Evolutionary conservation across 2,888 invertebrate species (phyloP).

Genomic region (Morpho achilles): DNA sequence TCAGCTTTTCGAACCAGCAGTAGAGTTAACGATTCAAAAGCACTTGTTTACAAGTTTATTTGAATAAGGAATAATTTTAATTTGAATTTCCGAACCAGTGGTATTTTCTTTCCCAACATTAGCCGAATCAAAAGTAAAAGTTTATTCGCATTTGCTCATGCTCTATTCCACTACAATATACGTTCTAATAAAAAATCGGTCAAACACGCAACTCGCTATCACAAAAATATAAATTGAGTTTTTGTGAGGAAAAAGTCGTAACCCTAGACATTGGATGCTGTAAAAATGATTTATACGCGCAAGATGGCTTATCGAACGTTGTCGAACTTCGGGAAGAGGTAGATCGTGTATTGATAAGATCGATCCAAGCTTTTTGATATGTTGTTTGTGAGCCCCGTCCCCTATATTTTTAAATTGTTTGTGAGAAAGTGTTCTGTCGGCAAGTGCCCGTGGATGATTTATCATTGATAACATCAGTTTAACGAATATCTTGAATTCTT

Average conservation of each 20-base stretch:
- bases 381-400: constrained; percentile 14
- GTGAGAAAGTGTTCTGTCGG: constrained; percentile 23
- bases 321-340: constrained; percentile 54
- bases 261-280: constrained; percentile 33
- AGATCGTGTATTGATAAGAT: constrained; percentile 53
- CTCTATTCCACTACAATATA: too few species aligned
- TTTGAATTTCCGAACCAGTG: too few species aligned
- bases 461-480: constrained; percentile 21
- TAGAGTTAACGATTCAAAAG: too few species aligned
- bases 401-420: constrained; percentile 22
- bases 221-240: too few species aligned
- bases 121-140: too few species aligned
- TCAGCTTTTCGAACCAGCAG: too few species aligned
- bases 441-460: constrained; percentile 17
- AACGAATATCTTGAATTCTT: constrained; percentile 11
- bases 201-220: too few species aligned
- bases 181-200: too few species aligned
- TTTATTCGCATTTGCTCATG: too few species aligned
- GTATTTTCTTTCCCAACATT: too few species aligned
- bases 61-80: too few species aligned
- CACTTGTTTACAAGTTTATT: too few species aligned
- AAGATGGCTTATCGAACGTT: constrained; percentile 61
- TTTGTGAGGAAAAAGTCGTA: not conserved
- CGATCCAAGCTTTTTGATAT: constrained; percentile 25
- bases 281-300: constrained; percentile 72